Evolutionary conservation across 2,888 invertebrate species (phyloP), one percentile per base, ranked within the genome.

Genomic region (Ormyrus nitidulus): DNA sequence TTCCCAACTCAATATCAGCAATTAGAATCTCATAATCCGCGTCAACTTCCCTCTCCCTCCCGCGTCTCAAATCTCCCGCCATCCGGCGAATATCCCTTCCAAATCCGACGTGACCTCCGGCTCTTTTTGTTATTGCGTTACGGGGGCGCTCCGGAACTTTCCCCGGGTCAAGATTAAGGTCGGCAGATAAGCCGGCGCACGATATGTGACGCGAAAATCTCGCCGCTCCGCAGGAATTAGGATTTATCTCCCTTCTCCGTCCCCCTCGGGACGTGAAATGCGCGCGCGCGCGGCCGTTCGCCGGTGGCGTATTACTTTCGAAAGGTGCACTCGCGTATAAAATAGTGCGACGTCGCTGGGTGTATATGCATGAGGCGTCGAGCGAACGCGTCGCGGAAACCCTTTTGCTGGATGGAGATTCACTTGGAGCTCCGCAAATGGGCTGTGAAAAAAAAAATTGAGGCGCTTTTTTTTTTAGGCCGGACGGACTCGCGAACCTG

Each of bases 201-300:
- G 58, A 65, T 48, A 44, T 51, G n/a, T 59, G 51, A 68, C 59
- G 66, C 75, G 77, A 61, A 64, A 68, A 62, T 77, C 70, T 59
- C n/a, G 66, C 59, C 56, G 19, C 19, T 49, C 19, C 46, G 61
- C 79, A 49, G 68, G 68, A 79, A 83, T 82, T 78, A 62, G 74
- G 82, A 81, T 81, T 80, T 76, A 77, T 79, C 73, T 58, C 75
- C 44, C 73, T 13, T 69, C 56, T 56, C n/a, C 44, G 10, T 44
- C 61, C 75, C 68, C 68, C 68, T 44, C 44, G 68, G 54, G 68
- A 70, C 11, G 13, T 46, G 7, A 58, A 48, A 51, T 61, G 19
- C 19, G 54, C 9, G 69, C 9, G 69, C 56, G 46, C 8, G 58
- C n/a, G 51, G 10, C 19, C 1, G 19, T 19, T 19, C 19, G 19